Conservation (phyloP, 2,113 vertebrate genomes). For the Poecile atricapillus region DNA sequence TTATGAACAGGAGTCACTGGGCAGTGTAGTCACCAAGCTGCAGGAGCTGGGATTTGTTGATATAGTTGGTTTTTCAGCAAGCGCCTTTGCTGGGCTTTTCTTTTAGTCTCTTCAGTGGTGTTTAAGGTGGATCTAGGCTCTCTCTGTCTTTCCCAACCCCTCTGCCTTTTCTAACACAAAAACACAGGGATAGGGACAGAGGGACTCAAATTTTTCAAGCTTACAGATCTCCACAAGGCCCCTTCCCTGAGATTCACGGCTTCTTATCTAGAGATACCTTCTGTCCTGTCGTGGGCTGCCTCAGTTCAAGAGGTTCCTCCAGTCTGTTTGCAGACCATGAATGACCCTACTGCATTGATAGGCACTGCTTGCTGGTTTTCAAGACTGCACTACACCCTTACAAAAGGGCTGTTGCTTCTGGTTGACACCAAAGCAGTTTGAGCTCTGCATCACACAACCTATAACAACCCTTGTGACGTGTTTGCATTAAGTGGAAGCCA, state of each 20-base stretch:
- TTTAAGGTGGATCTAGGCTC: not conserved
- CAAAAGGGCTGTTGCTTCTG: not conserved
- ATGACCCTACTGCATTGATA: not conserved
- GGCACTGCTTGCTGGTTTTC: not conserved
- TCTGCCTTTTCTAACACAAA: not conserved
- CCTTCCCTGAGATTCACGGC: not conserved
- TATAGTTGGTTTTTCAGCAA: not conserved
- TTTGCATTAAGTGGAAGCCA: not conserved
- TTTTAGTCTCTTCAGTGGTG: not conserved
- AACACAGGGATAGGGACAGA: not conserved
- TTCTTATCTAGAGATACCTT: not conserved
- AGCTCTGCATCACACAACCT: not conserved
- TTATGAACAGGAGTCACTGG: conserved; percentile 25
- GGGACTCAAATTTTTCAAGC: not conserved
- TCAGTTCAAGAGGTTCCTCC: not conserved
- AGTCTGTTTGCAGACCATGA: not conserved
- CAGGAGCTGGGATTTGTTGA: conserved; percentile 7
- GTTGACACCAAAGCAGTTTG: not conserved
- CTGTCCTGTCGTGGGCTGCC: not conserved
- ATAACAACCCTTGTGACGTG: not conserved
- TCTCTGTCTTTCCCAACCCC: not conserved
- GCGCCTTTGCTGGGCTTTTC: not conserved
- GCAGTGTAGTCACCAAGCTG: not conserved
- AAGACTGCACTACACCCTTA: not conserved
- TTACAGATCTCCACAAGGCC: not conserved